Conservation (phyloP, 2,888 invertebrate species). For the Strigamia crassipes region DNA sequence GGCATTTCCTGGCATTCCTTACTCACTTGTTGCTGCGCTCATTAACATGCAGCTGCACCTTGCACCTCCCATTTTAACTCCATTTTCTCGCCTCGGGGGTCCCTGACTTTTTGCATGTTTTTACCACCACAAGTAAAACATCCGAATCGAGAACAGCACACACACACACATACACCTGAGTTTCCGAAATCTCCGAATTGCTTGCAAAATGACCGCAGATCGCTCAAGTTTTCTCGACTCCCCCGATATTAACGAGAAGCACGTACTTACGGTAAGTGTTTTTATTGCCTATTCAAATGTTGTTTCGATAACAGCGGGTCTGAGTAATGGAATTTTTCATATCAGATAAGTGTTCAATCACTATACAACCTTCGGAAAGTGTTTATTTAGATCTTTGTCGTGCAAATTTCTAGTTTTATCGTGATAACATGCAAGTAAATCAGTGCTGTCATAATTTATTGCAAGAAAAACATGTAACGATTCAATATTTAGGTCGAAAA, state of each 20-base stretch:
- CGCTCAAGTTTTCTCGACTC: background rate
- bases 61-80: constrained; percentile 27
- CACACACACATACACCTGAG: too few relatives aligned
- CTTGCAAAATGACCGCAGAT: background rate
- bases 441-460: too few relatives aligned
- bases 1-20: constrained; percentile 38
- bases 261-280: constrained; percentile 2
- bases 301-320: background rate
- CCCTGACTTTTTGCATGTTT: background rate
- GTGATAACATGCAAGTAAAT: too few relatives aligned
- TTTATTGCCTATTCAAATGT: background rate
- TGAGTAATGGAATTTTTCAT: background rate
- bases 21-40: constrained; percentile 13
- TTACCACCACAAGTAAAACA: background rate
- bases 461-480: too few relatives aligned
- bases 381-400: too few relatives aligned
- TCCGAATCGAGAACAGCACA: background rate
- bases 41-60: constrained; percentile 30
- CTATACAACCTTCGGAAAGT: too few relatives aligned
- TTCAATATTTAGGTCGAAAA: too few relatives aligned
- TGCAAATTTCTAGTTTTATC: too few relatives aligned
- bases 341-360: too few relatives aligned
- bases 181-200: background rate
- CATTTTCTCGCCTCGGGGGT: constrained; percentile 20
- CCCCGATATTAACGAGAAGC: background rate